Conservation (phyloP, 2,113 vertebrate genomes). For the Bufo gargarizans region DNA sequence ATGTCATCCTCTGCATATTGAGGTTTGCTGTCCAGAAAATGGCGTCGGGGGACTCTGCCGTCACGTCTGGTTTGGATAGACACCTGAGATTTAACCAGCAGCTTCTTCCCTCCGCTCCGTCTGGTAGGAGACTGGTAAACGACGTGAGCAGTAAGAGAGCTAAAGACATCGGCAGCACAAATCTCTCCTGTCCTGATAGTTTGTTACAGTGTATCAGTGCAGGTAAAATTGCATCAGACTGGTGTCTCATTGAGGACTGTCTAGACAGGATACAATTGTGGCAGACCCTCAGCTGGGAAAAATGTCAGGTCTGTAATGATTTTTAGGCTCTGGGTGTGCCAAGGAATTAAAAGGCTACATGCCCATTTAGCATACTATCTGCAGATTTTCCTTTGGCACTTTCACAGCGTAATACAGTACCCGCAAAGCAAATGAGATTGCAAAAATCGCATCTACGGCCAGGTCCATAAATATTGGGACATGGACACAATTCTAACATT, state of each 20-base stretch:
- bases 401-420: too few species aligned
- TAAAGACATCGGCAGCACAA: background rate
- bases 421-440: too few species aligned
- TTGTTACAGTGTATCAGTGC: background rate
- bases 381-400: too few species aligned
- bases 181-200: background rate
- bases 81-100: slow-evolving; percentile 22
- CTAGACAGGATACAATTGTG: background rate
- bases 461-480: too few species aligned
- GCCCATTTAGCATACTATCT: too few species aligned
- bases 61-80: slow-evolving; percentile 37
- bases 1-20: background rate
- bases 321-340: too few species aligned
- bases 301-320: too few species aligned
- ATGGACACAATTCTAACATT: too few species aligned
- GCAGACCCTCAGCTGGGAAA: too few species aligned
- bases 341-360: too few species aligned
- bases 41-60: slow-evolving; percentile 5
- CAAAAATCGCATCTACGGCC: too few species aligned
- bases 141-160: background rate
- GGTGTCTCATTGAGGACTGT: background rate
- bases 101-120: background rate
- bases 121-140: background rate
- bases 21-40: slow-evolving; percentile 32
- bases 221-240: too few species aligned